Conservation (phyloP, 2,888 invertebrate genomes). For the Abrostola triplasia region DNA sequence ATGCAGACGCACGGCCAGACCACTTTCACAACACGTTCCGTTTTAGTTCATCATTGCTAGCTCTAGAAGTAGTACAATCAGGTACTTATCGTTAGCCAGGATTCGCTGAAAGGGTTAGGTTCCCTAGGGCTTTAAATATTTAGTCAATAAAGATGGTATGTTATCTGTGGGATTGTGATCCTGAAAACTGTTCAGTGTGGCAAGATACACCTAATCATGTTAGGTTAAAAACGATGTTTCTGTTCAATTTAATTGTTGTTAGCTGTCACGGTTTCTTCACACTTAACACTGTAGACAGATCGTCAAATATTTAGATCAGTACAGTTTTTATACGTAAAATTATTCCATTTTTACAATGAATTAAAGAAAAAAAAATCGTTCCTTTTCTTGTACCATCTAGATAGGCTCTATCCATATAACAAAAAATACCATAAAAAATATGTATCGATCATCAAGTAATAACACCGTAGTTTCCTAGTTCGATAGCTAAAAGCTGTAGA, state of each 20-base stretch:
- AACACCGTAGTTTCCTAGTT: slow-evolving; percentile 57
- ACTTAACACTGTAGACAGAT: too few species aligned
- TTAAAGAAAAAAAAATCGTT: slow-evolving; percentile 7
- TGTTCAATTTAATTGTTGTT: neutral
- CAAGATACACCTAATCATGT: slow-evolving; percentile 3
- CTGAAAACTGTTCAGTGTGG: slow-evolving; percentile 4
- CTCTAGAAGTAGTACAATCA: slow-evolving; percentile 46
- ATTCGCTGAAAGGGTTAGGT: slow-evolving; percentile 10
- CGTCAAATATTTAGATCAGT: slow-evolving; percentile 4
- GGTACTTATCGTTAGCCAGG: slow-evolving; percentile 19
- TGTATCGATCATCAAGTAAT: slow-evolving; percentile 44
- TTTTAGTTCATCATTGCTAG: slow-evolving; percentile 56
- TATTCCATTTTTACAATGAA: neutral
- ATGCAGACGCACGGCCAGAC: slow-evolving; percentile 59
- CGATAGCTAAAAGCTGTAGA: slow-evolving; percentile 41
- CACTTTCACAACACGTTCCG: slow-evolving; percentile 70
- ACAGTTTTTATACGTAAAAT: neutral
- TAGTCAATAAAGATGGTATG: slow-evolving; percentile 13
- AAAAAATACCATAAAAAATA: slow-evolving; percentile 18
- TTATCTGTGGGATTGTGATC: slow-evolving; percentile 11
- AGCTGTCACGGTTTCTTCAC: slow-evolving; percentile 1
- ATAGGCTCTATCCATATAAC: neutral
- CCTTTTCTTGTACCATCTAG: slow-evolving; percentile 7
- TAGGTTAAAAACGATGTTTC: slow-evolving; percentile 19
- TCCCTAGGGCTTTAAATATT: slow-evolving; percentile 18